Percentiles rank a stretch among this genome's conserved stretches.
Conservation (phyloP, 2,113 vertebrate species). For the Pontoporia blainvillei region DNA sequence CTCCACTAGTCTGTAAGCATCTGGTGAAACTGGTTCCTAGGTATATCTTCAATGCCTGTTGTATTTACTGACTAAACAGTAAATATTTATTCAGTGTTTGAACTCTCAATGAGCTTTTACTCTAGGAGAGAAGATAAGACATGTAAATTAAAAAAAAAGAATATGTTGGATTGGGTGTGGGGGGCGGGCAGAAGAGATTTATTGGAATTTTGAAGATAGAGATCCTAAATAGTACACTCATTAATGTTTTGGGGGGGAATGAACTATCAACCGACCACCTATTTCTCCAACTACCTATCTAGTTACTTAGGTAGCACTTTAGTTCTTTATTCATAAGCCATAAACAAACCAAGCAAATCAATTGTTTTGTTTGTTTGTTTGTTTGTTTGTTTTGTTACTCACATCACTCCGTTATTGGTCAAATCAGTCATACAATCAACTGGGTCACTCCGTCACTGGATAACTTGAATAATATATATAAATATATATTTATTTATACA, state of each 20-base stretch:
- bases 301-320: background rate
- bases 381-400: too few species aligned
- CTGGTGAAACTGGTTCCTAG: background rate
- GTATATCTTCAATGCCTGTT: background rate
- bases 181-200: background rate
- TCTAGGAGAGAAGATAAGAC: background rate
- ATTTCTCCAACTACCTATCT: background rate
- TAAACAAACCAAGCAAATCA: background rate
- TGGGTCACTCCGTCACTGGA: too few species aligned
- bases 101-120: background rate
- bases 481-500: too few species aligned
- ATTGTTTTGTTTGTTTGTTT: too few species aligned
- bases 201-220: background rate
- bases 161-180: background rate
- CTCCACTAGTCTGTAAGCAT: background rate
- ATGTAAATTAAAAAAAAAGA: background rate
- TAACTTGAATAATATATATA: too few species aligned
- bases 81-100: background rate
- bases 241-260: background rate
- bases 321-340: background rate
- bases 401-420: too few species aligned
- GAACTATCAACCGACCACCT: background rate
- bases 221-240: background rate
- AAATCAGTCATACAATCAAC: too few species aligned
- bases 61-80: background rate